Conservation (phyloP, 2,888 invertebrate genomes). For the Sminthurinus aureus region DNA sequence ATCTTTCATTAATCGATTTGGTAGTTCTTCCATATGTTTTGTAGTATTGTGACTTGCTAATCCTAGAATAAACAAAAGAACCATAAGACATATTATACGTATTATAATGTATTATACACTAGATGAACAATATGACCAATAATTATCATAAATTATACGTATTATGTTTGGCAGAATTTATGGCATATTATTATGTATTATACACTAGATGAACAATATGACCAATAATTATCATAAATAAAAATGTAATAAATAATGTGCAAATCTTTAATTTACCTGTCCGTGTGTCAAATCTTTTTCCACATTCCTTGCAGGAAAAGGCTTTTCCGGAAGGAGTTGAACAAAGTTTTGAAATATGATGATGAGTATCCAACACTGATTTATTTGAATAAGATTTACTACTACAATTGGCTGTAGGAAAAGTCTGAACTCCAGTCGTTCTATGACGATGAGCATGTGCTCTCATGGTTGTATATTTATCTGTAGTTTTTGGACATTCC, state of each 20-base stretch:
- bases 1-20: not conserved
- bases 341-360: slow-evolving; percentile 42
- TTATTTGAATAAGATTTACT: slow-evolving; percentile 47
- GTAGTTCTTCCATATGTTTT: slow-evolving; percentile 39
- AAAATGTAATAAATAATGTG: too few relatives aligned
- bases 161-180: too few relatives aligned
- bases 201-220: too few relatives aligned
- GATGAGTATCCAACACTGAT: slow-evolving; percentile 47
- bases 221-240: too few relatives aligned
- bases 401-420: slow-evolving; percentile 33
- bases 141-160: too few relatives aligned
- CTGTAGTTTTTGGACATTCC: slow-evolving; percentile 47
- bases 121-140: too few relatives aligned
- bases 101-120: too few relatives aligned
- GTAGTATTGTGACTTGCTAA: slow-evolving; percentile 42
- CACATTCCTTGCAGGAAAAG: slow-evolving; percentile 47
- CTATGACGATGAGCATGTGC: slow-evolving; percentile 48
- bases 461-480: slow-evolving; percentile 47
- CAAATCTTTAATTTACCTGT: too few relatives aligned
- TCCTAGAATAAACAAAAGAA: not conserved
- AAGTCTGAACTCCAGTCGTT: slow-evolving; percentile 42
- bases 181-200: too few relatives aligned
- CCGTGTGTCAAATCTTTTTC: slow-evolving; percentile 47
- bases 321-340: slow-evolving; percentile 37
- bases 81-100: not conserved